A percentile compares a stretch with the other conserved stretches of the same genome.
These are phyloP conservation scores for Asobara japonica DNA, from an alignment of 1,140 invertebrate genomes.

Conservation along the genomic window DNA sequence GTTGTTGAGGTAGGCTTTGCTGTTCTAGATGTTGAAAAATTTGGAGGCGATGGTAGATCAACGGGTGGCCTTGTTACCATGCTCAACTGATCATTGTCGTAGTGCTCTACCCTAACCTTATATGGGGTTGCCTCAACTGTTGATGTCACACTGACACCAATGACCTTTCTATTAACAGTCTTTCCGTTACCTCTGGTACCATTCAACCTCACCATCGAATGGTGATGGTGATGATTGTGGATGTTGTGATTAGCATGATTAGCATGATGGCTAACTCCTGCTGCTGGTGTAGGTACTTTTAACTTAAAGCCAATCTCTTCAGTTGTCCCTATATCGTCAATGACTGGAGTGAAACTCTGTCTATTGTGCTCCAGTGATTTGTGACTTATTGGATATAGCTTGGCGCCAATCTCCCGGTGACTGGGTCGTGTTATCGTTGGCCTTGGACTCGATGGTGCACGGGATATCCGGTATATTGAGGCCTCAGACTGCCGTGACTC, in stretches of 20 bases:
- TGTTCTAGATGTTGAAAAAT: neutral
- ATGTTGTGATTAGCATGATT: too few species aligned
- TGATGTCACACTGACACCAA: constrained; percentile 62
- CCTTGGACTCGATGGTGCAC: constrained; percentile 46
- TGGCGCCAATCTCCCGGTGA: constrained; percentile 38
- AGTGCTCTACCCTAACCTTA: constrained; percentile 60
- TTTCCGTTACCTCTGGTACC: neutral
- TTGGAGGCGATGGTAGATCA: neutral
- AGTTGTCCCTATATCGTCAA: constrained; percentile 49
- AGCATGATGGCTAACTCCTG: neutral
- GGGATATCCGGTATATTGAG: constrained; percentile 60
- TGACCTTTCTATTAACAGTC: constrained; percentile 56
- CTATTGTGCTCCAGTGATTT: constrained; percentile 50
- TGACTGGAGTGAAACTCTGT: constrained; percentile 48
- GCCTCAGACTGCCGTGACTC: constrained; percentile 59
- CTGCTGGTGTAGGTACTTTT: constrained; percentile 15
- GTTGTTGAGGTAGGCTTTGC: constrained; percentile 33
- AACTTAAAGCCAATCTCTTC: constrained; percentile 36
- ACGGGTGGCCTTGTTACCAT: constrained; percentile 28
- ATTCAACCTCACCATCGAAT: neutral
- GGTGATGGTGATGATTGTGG: constrained; percentile 3
- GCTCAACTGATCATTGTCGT: constrained; percentile 42
- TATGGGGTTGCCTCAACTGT: constrained; percentile 63
- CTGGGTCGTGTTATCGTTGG: constrained; percentile 37
- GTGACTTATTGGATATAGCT: constrained; percentile 58